Conservation (phyloP, 1,140 invertebrate species). For the Carposina sasakii region DNA sequence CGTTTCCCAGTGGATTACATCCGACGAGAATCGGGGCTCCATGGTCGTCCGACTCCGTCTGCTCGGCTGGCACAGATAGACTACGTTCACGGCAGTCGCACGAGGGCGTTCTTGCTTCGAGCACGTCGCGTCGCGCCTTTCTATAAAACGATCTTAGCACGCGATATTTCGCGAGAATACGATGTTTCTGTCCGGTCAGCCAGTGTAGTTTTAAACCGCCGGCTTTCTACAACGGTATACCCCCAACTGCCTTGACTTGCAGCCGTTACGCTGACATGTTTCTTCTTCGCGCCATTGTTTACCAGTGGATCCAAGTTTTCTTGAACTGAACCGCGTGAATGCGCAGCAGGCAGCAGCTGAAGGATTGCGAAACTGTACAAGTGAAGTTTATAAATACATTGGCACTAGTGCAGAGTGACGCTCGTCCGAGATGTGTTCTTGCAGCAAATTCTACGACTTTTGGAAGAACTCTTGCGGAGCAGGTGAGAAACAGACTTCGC, state of each 20-base stretch:
- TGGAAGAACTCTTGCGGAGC: constrained; percentile 65
- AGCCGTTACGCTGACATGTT: constrained; percentile 55
- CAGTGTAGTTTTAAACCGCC: too few relatives aligned
- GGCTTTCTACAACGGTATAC: constrained; percentile 50
- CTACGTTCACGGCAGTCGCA: constrained; percentile 38
- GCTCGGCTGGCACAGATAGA: constrained; percentile 2
- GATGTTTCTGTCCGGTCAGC: too few relatives aligned
- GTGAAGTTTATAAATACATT: constrained; percentile 71
- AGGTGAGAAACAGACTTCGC: too few relatives aligned
- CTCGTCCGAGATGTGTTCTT: constrained; percentile 57
- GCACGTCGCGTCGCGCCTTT: constrained; percentile 36
- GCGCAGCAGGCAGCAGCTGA: constrained; percentile 43
- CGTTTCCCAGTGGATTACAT: constrained; percentile 46
- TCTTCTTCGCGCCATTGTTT: constrained; percentile 47
- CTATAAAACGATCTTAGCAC: too few relatives aligned
- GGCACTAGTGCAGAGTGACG: constrained; percentile 55
- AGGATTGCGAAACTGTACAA: constrained; percentile 65
- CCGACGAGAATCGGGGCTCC: constrained; percentile 12
- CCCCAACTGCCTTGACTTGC: constrained; percentile 33
- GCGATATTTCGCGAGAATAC: too few relatives aligned
- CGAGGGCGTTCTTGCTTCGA: constrained; percentile 43
- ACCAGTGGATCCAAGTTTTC: constrained; percentile 42
- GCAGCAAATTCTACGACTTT: constrained; percentile 67
- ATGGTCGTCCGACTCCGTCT: constrained; percentile 6
- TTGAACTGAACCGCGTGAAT: constrained; percentile 41